Evolutionary conservation across 2,797 vertebrate genomes (phyloP).

Genomic region (Hybognathus amarus): DNA sequence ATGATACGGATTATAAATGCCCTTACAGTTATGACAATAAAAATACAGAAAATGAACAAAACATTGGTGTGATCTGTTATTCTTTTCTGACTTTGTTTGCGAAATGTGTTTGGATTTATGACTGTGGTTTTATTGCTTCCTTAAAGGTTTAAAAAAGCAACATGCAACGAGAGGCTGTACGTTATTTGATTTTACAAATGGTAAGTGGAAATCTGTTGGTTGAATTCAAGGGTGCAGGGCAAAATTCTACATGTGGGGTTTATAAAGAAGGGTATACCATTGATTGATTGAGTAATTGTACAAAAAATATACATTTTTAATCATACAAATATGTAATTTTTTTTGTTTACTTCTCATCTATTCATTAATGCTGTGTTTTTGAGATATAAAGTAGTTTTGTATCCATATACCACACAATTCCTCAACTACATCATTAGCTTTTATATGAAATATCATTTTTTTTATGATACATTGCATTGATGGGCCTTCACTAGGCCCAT

Average conservation of each 20-base stretch:
- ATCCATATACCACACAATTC: too few relatives aligned
- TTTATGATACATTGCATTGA: too few relatives aligned
- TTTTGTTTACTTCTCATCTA: too few relatives aligned
- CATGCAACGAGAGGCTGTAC: neutral
- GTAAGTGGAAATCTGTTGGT: neutral
- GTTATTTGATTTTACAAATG: neutral
- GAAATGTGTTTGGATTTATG: neutral
- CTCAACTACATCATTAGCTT: too few relatives aligned
- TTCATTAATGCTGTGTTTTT: too few relatives aligned
- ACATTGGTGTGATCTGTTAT: neutral
- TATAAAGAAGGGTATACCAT: neutral
- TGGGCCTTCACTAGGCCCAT: too few relatives aligned
- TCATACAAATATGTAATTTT: too few relatives aligned
- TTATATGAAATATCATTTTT: too few relatives aligned
- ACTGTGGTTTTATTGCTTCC: neutral
- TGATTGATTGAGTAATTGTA: too few relatives aligned
- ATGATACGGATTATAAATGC: constrained; percentile 77
- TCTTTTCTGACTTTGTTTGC: neutral
- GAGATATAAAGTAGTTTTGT: too few relatives aligned
- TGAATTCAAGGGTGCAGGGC: neutral
- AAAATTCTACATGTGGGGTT: neutral
- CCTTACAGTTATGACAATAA: constrained; percentile 79
- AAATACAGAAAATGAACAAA: constrained; percentile 69
- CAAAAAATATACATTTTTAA: too few relatives aligned
- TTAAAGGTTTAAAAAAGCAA: neutral